A percentile compares a stretch with the other conserved stretches of the same genome.
These are phyloP conservation scores for Oenanthe oenanthe DNA, from an alignment of 2,113 vertebrate species.

Conservation along the genomic window DNA sequence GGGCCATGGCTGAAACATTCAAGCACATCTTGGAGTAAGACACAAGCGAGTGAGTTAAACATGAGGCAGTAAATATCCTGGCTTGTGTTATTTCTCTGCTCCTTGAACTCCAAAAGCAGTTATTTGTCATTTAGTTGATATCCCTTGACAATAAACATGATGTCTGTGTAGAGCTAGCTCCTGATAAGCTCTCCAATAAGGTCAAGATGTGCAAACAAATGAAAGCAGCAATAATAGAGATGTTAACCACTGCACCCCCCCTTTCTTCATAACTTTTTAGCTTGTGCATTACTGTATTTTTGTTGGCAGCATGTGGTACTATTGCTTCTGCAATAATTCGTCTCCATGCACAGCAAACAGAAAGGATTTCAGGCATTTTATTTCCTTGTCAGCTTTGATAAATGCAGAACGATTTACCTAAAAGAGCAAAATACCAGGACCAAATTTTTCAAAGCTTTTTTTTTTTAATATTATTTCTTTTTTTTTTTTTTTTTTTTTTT, in stretches of 20 bases:
- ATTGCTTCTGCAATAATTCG: slow-evolving; percentile 46
- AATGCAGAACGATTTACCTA: slow-evolving; percentile 67
- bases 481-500: not conserved
- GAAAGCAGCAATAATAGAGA: slow-evolving; percentile 59
- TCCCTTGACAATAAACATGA: slow-evolving; percentile 44
- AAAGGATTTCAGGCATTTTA: slow-evolving; percentile 71
- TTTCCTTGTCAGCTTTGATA: slow-evolving; percentile 72
- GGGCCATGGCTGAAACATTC: not conserved
- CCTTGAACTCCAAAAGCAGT: slow-evolving; percentile 59
- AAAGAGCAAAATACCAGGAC: slow-evolving; percentile 64
- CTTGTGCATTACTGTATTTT: slow-evolving; percentile 28
- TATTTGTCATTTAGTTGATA: slow-evolving; percentile 65
- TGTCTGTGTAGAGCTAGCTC: slow-evolving; percentile 35
- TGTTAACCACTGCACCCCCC: slow-evolving; percentile 32
- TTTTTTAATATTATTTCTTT: not conserved
- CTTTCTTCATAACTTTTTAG: slow-evolving; percentile 14
- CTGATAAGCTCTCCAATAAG: slow-evolving; percentile 57
- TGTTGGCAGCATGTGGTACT: slow-evolving; percentile 47
- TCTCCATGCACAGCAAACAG: slow-evolving; percentile 44
- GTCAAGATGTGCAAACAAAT: slow-evolving; percentile 46
- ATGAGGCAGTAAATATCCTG: slow-evolving; percentile 37
- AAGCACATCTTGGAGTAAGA: not conserved
- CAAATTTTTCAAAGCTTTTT: slow-evolving; percentile 57
- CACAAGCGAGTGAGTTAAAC: not conserved
- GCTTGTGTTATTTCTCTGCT: slow-evolving; percentile 47